Percentiles rank a stretch among this genome's conserved stretches.
Conservation (phyloP, 2,797 vertebrate genomes). For the Gobionotothen gibberifrons region DNA sequence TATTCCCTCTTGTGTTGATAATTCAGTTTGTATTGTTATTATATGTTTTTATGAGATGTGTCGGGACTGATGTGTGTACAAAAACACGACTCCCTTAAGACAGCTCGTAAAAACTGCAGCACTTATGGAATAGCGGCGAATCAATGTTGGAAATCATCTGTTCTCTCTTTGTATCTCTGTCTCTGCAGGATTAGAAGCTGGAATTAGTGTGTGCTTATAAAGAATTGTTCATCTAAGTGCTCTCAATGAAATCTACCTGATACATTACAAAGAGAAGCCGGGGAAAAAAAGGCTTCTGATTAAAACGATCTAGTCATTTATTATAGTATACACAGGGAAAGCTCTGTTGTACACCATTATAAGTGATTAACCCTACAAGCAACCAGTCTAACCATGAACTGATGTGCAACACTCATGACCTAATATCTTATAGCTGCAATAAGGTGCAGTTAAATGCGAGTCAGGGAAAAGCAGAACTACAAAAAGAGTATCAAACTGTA, state of each 20-base stretch:
- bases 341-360: constrained; percentile 7
- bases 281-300: neutral
- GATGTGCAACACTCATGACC: constrained; percentile 35
- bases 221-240: neutral
- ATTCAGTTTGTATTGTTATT: constrained; percentile 47
- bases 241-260: constrained; percentile 6
- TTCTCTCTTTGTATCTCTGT: neutral
- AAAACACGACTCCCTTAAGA: constrained; percentile 41
- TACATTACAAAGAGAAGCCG: neutral
- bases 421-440: constrained; percentile 38
- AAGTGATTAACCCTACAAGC: constrained; percentile 24
- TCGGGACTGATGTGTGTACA: constrained; percentile 37
- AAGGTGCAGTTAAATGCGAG: constrained; percentile 54
- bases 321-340: neutral
- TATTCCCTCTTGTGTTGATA: constrained; percentile 39
- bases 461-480: constrained; percentile 48
- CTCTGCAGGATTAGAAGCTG: constrained; percentile 6
- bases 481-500: constrained; percentile 66
- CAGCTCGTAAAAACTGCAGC: constrained; percentile 34
- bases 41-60: constrained; percentile 49
- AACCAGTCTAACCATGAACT: constrained; percentile 28
- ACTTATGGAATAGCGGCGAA: constrained; percentile 16
- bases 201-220: constrained; percentile 5
- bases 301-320: neutral
- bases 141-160: constrained; percentile 12